phyloP scores from a whole-genome alignment of 2,797 vertebrate genomes.

The Acrocephalus scirpaceus region DNA sequence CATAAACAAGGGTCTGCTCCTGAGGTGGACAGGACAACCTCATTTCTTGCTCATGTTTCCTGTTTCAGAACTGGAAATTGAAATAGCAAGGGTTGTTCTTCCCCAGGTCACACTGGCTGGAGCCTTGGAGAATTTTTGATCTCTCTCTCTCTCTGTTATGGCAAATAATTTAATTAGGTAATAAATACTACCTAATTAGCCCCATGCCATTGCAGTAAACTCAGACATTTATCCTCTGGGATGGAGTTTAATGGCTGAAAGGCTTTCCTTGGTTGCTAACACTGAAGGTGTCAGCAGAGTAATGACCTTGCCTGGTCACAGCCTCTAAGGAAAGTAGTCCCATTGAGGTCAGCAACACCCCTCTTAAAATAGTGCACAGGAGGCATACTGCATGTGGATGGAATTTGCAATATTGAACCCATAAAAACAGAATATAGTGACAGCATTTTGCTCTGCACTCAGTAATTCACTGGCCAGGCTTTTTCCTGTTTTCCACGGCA shows the following conservation, averaged over 20 bases:
- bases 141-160: background rate
- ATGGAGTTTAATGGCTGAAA: background rate
- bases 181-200: background rate
- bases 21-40: background rate
- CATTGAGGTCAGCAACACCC: background rate
- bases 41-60: background rate
- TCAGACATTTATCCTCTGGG: background rate
- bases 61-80: background rate
- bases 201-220: background rate
- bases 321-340: background rate
- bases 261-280: background rate
- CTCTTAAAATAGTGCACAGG: constrained; percentile 22
- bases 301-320: background rate
- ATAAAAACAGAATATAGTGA: constrained; percentile 17
- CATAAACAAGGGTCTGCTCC: rapidly evolving
- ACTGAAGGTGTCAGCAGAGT: background rate
- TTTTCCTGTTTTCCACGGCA: constrained; percentile 49
- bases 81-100: background rate
- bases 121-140: background rate
- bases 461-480: background rate
- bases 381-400: constrained; percentile 14
- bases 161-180: background rate
- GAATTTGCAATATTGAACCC: constrained; percentile 37
- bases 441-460: constrained; percentile 28
- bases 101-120: background rate